Evolutionary conservation across 2,797 vertebrate genomes (phyloP).

Genomic region (Falco rusticolus): DNA sequence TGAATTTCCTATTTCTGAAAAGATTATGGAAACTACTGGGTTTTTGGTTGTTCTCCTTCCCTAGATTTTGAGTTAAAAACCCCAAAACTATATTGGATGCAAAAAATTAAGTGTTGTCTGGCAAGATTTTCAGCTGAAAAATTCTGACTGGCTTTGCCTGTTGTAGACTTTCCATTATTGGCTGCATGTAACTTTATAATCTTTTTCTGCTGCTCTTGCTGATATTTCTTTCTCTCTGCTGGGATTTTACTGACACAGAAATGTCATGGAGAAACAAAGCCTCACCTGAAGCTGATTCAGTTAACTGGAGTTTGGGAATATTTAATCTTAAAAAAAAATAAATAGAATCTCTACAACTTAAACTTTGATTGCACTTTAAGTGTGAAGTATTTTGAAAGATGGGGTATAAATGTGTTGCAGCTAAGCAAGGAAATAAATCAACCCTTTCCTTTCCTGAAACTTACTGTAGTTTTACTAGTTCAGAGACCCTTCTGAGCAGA

Average conservation of each 20-base stretch:
- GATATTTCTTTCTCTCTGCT: neutral
- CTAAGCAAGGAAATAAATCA: neutral
- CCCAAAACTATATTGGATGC: too few relatives aligned
- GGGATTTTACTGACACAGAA: neutral
- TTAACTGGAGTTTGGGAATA: neutral
- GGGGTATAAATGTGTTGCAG: fast-evolving
- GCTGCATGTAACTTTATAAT: neutral
- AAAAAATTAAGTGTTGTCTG: neutral
- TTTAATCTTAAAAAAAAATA: neutral
- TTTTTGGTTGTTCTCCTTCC: neutral
- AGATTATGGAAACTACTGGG: neutral
- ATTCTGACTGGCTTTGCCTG: neutral
- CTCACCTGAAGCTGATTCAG: neutral
- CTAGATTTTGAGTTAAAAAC: neutral
- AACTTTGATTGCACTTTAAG: neutral
- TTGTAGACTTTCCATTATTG: neutral
- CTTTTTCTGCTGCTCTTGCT: neutral
- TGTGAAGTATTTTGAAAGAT: neutral
- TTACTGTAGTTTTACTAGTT: neutral
- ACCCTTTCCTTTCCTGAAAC: neutral
- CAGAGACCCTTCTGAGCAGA: neutral
- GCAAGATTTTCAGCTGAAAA: neutral
- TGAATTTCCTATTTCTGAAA: neutral
- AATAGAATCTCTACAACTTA: neutral
- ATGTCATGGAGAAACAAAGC: neutral